Evolutionary conservation across 1,140 invertebrate genomes (phyloP).

Genomic region (Formica selysi): DNA sequence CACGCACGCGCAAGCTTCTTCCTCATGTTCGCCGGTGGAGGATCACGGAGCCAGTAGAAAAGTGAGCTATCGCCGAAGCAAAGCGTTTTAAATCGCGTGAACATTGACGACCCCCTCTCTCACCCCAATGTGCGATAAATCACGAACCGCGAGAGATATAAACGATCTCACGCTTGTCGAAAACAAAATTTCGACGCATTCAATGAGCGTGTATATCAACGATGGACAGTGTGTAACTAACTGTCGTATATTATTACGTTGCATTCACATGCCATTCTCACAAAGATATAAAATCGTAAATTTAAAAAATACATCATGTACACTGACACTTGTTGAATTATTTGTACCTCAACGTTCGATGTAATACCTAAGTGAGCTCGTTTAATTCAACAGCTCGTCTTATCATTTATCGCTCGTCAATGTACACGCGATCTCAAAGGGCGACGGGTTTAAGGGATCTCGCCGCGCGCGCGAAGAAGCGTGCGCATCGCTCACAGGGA

Average conservation of each 20-base stretch:
- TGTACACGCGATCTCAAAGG: constrained; percentile 39
- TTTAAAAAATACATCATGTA: too few relatives aligned
- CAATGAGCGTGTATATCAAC: not conserved
- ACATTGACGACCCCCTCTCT: not conserved
- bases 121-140: not conserved
- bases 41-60: not conserved
- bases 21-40: constrained; percentile 36
- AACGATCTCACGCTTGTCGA: constrained; percentile 6
- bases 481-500: constrained; percentile 25
- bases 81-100: constrained; percentile 35
- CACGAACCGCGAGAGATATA: not conserved
- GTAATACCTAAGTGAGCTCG: not conserved
- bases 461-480: constrained; percentile 23
- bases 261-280: too few relatives aligned
- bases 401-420: constrained; percentile 27
- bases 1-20: constrained; percentile 27
- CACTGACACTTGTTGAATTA: not conserved
- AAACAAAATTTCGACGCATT: not conserved
- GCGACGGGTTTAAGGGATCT: constrained; percentile 35
- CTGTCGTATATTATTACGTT: too few relatives aligned
- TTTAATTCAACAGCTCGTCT: not conserved
- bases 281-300: too few relatives aligned
- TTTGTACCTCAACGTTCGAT: not conserved
- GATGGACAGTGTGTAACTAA: too few relatives aligned
- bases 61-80: constrained; percentile 28